These are phyloP conservation scores for Lycorma delicatula DNA, from an alignment of 1,140 invertebrate species.

Conservation along the genomic window DNA sequence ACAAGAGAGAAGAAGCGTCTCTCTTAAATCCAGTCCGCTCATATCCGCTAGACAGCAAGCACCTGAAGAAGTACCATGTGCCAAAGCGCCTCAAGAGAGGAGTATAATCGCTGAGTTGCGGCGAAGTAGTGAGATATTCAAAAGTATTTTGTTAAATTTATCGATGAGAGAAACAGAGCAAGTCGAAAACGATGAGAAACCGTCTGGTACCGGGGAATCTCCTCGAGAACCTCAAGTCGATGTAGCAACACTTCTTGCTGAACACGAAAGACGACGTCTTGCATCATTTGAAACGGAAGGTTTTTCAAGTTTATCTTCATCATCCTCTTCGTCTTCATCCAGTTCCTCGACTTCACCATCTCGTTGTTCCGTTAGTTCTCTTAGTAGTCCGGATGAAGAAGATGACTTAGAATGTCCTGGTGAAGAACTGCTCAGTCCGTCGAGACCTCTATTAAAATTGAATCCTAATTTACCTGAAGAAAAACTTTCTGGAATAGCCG, in stretches of 20 bases:
- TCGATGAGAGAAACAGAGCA: slow-evolving; percentile 32
- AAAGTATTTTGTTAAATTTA: slow-evolving; percentile 38
- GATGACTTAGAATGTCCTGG: slow-evolving; percentile 15
- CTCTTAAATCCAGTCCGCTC: slow-evolving; percentile 36
- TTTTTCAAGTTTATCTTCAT: slow-evolving; percentile 19
- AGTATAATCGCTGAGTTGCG: slow-evolving; percentile 39
- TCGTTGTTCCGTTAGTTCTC: slow-evolving; percentile 20
- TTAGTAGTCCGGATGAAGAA: slow-evolving; percentile 18
- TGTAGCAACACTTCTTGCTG: slow-evolving; percentile 35
- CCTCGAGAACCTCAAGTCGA: slow-evolving; percentile 23
- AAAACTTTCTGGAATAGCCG: slow-evolving; percentile 35
- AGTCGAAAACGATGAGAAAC: not conserved
- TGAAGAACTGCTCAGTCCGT: slow-evolving; percentile 22
- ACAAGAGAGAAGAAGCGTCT: slow-evolving; percentile 34
- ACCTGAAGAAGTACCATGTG: not conserved
- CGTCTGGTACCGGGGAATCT: slow-evolving; percentile 5
- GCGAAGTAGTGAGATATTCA: slow-evolving; percentile 39
- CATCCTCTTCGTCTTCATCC: slow-evolving; percentile 24
- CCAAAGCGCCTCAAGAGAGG: slow-evolving; percentile 22
- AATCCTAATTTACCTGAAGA: slow-evolving; percentile 30
- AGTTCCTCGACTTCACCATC: slow-evolving; percentile 19
- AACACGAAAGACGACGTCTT: slow-evolving; percentile 34
- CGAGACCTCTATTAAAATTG: slow-evolving; percentile 29
- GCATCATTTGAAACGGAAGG: slow-evolving; percentile 24
- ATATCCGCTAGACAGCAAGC: slow-evolving; percentile 16